Evolutionary conservation across 2,797 vertebrate species (phyloP), one percentile per base, ranked within the genome.

Genomic region (Cirrhinus molitorella): DNA sequence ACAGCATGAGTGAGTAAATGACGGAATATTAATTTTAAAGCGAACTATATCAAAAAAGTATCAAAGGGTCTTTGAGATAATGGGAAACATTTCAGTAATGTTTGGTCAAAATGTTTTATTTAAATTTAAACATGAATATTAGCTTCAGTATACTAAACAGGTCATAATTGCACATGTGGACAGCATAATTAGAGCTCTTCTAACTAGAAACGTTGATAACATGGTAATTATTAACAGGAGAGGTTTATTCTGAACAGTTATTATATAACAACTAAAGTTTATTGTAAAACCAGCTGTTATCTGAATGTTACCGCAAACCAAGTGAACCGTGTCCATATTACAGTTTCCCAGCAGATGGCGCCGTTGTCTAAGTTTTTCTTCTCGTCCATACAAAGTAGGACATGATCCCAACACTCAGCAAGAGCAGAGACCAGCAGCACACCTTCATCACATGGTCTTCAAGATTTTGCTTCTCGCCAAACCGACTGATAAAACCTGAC

Each of bases 401-500:
- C 12, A 94, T 51, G 65, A 92, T 93, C 83, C 91, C 86, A 0
- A 79, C 40, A 57, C 89, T 51, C 51, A 95, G 75, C 6, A 90
- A 76, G n/a, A 94, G 71, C 70, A 95, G 87, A 31, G 91, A 92
- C 92, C 92, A 93, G 8, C 89, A 90, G 84, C 95, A 95, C 63
- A 90, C 87, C 17, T 14, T 88, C 88, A 90, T 92, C 89, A 94
- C 87, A 53, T 92, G 91, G 47, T 74, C 61, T 81, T 95, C 94
- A 76, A 95, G 68, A 67, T 90, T 86, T 76, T 90, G 90, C 88
- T 93, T 94, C 83, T 87, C 49, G 5, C 94, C 93, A 65, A 94
- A 94, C 57, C 93, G 94, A 53, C 80, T 84, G 65, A 93, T 89
- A 83, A 95, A 95, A 13, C 94, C 94, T 51, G 67, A 85, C 93